A percentile compares a stretch with the other conserved stretches of the same genome.
Conservation (phyloP, 2,113 vertebrate species). For the Ammodramus savannarum region DNA sequence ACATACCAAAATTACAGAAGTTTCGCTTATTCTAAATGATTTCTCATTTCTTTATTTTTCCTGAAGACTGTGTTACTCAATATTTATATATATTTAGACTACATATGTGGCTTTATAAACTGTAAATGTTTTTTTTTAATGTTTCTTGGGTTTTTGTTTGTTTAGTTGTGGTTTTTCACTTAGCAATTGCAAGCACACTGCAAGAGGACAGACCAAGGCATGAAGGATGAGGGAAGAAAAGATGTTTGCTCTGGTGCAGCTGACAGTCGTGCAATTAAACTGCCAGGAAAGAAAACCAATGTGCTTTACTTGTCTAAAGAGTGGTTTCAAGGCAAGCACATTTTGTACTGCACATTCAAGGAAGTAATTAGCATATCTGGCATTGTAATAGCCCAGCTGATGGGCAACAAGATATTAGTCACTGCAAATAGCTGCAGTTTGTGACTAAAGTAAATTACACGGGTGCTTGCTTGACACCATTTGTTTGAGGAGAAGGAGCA, state of each 20-base stretch:
- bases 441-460: background rate
- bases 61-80: background rate
- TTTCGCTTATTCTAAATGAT: background rate
- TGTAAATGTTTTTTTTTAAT: background rate
- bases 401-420: slow-evolving; percentile 49
- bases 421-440: slow-evolving; percentile 35
- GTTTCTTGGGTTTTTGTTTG: background rate
- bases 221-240: slow-evolving; percentile 45
- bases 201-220: slow-evolving; percentile 7
- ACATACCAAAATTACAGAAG: background rate
- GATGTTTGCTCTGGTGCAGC: slow-evolving; percentile 59
- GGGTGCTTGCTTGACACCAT: background rate
- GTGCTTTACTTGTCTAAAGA: slow-evolving; percentile 37
- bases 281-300: slow-evolving; percentile 50
- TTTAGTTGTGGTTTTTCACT: background rate
- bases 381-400: slow-evolving; percentile 41
- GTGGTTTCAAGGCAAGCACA: slow-evolving; percentile 44
- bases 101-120: background rate
- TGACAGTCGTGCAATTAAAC: slow-evolving; percentile 69
- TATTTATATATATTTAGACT: background rate
- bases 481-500: slow-evolving; percentile 1
- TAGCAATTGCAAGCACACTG: background rate
- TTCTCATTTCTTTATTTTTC: background rate
- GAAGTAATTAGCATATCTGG: slow-evolving; percentile 62
- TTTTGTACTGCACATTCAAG: slow-evolving; percentile 54